Base-by-base conservation (phyloP, 2,797 vertebrate species). In the Threskiornis aethiopicus region DNA sequence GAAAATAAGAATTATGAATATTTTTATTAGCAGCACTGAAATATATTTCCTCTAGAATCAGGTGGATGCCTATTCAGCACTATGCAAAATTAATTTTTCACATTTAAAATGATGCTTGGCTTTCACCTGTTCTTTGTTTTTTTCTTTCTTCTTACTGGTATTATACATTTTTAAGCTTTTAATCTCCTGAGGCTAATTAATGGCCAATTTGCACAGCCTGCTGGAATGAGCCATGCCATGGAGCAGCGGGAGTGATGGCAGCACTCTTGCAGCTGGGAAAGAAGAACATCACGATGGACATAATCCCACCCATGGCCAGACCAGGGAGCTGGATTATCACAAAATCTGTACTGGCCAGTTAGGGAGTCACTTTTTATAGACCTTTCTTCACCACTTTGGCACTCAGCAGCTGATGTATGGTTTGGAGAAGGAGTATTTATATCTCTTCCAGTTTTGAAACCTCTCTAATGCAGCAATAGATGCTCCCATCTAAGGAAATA, bases 21-120 rank as follows among this genome's bases (percentile, higher is more conserved):
- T 95, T 95, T 96, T 93, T 90, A 94, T 91, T 91, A 87, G 72
- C 47, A 70, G 33, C 59, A 84, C 41, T 67, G 31, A 87, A 80
- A 87, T 41, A 13, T 37, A 22, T 91, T 97, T 94, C n/a, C 57
- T 83, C 29, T 61, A 33, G 37, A 73, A 72, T 55, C 29, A 73
- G 15, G 1, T 62, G 9, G 18, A 33, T 81, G 6, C 2, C 6
- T 91, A 31, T 64, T 70, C 18, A 80, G 13, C 18, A 19, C 72
- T n/a, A 51, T 4, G 29, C 3, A 72, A 92, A 82, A 58, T 10
- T 61, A 39, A 9, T 57, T 42, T 67, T 76, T 62, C 25, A 28
- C 20, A 24, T 83, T 91, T 84, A 29, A 51, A 66, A 77, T 52
- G 0, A 44, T 42, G 12, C 5, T 77, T 90, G 64, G 1, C 8